phyloP scores from a whole-genome alignment of 2,888 invertebrate species.

The Drosophila pseudotakahashii region DNA sequence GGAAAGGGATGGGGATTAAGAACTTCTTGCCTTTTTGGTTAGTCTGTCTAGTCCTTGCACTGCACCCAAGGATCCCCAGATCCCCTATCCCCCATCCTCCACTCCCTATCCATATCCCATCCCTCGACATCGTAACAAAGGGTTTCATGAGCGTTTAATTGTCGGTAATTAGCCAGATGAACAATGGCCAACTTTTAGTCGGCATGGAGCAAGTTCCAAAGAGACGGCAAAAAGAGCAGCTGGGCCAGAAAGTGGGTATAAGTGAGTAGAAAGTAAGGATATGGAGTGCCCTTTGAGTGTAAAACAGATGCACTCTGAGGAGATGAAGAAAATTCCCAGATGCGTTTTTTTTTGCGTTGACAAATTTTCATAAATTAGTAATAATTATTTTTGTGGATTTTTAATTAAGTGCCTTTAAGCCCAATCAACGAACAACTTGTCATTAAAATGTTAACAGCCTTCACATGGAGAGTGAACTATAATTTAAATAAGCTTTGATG shows the following conservation, averaged over 20 bases:
- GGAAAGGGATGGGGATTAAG: too few relatives aligned
- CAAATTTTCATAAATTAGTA: too few relatives aligned
- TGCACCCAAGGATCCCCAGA: neutral
- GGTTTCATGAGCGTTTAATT: slow-evolving; percentile 62
- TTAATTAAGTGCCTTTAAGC: neutral
- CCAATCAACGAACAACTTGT: neutral
- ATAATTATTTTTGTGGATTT: neutral
- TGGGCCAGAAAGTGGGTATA: slow-evolving; percentile 11
- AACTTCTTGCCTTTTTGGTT: slow-evolving; percentile 20
- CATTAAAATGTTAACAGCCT: slow-evolving; percentile 5
- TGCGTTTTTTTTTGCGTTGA: too few relatives aligned
- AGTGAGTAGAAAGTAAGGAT: neutral
- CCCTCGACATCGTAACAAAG: slow-evolving; percentile 34
- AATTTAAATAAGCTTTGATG: slow-evolving; percentile 7
- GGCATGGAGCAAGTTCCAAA: slow-evolving; percentile 32
- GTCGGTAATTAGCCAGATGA: slow-evolving; percentile 68
- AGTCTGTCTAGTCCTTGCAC: slow-evolving; percentile 1
- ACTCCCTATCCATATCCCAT: neutral
- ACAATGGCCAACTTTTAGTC: slow-evolving; percentile 49
- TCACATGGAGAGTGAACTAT: neutral
- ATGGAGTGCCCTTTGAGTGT: neutral
- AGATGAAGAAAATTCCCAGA: too few relatives aligned
- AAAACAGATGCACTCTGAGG: neutral
- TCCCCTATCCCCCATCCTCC: neutral
- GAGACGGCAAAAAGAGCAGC: slow-evolving; percentile 19